Percentiles rank a stretch among this genome's conserved stretches.
Conservation (phyloP, 2,113 vertebrate genomes). For the chimpanzee (Pan troglodytes) region DNA sequence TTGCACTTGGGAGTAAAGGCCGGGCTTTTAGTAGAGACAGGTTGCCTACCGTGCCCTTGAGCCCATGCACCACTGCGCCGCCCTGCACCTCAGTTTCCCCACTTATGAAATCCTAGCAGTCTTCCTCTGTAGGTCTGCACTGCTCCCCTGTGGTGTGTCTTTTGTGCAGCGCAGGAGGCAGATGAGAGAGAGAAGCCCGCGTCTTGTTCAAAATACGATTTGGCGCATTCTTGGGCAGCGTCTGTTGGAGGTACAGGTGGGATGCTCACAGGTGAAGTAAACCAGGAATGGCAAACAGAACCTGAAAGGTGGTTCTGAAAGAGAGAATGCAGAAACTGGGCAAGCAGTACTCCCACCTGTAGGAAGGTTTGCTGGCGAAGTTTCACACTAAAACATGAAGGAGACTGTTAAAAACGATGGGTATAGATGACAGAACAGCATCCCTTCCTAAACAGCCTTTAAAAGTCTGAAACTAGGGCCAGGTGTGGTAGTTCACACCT, state of each 20-base stretch:
- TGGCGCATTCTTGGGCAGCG: not conserved
- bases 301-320: constrained; percentile 42
- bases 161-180: rapidly evolving
- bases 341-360: not conserved
- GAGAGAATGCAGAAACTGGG: not conserved
- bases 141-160: not conserved
- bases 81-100: not conserved
- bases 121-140: not conserved
- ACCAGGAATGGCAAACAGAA: constrained; percentile 60
- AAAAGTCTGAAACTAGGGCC: not conserved
- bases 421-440: not conserved
- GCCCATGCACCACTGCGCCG: not conserved
- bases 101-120: not conserved
- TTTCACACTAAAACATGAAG: not conserved
- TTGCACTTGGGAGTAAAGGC: not conserved
- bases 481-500: too few relatives aligned
- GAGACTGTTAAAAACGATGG: not conserved
- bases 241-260: constrained; percentile 54
- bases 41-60: not conserved
- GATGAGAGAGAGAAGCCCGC: not conserved
- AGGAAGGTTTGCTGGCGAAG: not conserved
- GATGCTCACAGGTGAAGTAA: constrained; percentile 69
- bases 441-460: not conserved
- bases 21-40: not conserved
- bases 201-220: rapidly evolving